Evolutionary conservation across 2,888 invertebrate genomes (phyloP).

Genomic region (Furcula furcula): DNA sequence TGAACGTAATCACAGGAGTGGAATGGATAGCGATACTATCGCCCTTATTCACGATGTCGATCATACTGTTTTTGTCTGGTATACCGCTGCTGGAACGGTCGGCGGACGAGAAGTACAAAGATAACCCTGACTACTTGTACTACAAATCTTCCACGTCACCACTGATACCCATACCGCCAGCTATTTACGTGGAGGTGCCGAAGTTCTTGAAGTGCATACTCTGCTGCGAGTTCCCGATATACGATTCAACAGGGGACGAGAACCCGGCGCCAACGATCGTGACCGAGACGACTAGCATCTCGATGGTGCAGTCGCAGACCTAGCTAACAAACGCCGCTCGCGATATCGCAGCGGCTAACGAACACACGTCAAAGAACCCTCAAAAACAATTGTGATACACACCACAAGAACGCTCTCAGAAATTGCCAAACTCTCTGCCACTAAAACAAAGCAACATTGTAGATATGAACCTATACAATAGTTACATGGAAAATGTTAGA

Average conservation of each 20-base stretch:
- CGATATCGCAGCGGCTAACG: slow-evolving; percentile 65
- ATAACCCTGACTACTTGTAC: slow-evolving; percentile 91
- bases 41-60: slow-evolving; percentile 92
- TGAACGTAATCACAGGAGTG: slow-evolving; percentile 91
- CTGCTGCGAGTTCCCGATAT: slow-evolving; percentile 95
- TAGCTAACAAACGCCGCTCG: slow-evolving; percentile 83
- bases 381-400: slow-evolving; percentile 78
- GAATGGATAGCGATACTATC: slow-evolving; percentile 94
- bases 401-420: slow-evolving; percentile 64
- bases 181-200: slow-evolving; percentile 93
- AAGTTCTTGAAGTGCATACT: slow-evolving; percentile 89
- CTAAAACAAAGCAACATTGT: slow-evolving; percentile 70
- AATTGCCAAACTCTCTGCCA: slow-evolving; percentile 71
- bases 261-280: slow-evolving; percentile 83
- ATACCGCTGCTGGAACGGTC: slow-evolving; percentile 94
- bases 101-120: slow-evolving; percentile 93
- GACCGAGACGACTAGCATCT: slow-evolving; percentile 87
- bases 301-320: slow-evolving; percentile 86
- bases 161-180: slow-evolving; percentile 92
- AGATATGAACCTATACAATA: slow-evolving; percentile 73
- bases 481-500: slow-evolving; percentile 68
- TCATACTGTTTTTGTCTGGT: slow-evolving; percentile 94
- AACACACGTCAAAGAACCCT: slow-evolving; percentile 48
- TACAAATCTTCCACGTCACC: slow-evolving; percentile 95
- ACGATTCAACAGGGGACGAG: slow-evolving; percentile 87